Conservation (phyloP, 2,113 vertebrate genomes). For the Hassar affinis region DNA sequence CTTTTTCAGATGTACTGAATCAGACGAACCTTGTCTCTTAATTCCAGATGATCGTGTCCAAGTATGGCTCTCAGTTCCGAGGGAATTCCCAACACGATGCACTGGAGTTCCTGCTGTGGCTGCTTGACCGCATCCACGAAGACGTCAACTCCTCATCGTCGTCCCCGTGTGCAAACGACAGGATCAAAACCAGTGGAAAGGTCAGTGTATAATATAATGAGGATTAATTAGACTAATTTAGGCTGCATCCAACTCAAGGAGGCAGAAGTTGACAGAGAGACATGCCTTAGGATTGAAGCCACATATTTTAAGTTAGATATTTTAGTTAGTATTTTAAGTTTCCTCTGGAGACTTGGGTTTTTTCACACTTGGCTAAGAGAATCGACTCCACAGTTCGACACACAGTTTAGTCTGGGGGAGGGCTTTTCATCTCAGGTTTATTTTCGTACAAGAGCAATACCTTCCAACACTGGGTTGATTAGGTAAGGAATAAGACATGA, state of each 20-base stretch:
- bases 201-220: slow-evolving; percentile 72
- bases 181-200: slow-evolving; percentile 64
- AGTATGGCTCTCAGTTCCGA: slow-evolving; percentile 88
- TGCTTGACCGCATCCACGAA: slow-evolving; percentile 89
- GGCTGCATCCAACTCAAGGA: not conserved
- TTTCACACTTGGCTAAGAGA: not conserved
- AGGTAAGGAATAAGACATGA: not conserved
- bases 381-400: not conserved
- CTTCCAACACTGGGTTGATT: not conserved
- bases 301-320: not conserved
- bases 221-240: not conserved
- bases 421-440: not conserved
- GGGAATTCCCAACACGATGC: slow-evolving; percentile 94
- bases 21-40: slow-evolving; percentile 27
- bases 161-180: slow-evolving; percentile 67
- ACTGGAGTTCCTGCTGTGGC: slow-evolving; percentile 94
- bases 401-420: not conserved
- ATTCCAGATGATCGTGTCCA: slow-evolving; percentile 85
- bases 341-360: not conserved
- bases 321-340: too few species aligned
- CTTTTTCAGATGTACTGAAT: not conserved
- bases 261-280: not conserved
- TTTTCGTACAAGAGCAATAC: not conserved
- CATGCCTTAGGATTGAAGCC: not conserved
- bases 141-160: slow-evolving; percentile 78